Percentiles rank a stretch among this genome's conserved stretches.
Conservation (phyloP, 1,140 invertebrate species). For the Euglossa dilemma region DNA sequence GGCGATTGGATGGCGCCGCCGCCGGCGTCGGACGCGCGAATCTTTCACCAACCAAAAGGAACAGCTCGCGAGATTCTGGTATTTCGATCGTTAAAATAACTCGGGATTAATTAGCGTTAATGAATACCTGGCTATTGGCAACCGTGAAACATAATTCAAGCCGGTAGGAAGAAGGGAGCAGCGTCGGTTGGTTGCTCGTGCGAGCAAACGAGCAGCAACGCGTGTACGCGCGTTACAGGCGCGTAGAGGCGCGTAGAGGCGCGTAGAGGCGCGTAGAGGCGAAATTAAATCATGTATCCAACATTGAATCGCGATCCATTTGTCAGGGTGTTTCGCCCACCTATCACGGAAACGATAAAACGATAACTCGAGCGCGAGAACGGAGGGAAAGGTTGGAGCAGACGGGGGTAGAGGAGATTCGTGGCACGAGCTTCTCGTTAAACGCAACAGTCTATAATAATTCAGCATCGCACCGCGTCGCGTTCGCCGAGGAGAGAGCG, state of each 20-base stretch:
- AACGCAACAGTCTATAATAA: constrained; percentile 48
- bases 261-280: too few relatives aligned
- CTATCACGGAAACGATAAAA: not conserved
- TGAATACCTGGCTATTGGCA: constrained; percentile 74
- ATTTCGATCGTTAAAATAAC: constrained; percentile 63
- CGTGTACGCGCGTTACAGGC: too few relatives aligned
- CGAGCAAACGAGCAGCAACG: not conserved
- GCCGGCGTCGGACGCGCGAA: not conserved
- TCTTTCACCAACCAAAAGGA: constrained; percentile 2
- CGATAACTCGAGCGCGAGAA: too few relatives aligned
- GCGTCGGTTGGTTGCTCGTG: not conserved
- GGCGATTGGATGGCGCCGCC: not conserved
- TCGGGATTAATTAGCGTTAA: constrained; percentile 77
- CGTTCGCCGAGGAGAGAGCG: not conserved
- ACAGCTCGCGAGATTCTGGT: constrained; percentile 6
- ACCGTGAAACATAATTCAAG: constrained; percentile 71
- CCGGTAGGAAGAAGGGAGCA: not conserved
- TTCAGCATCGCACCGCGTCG: constrained; percentile 49
- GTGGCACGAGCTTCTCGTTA: constrained; percentile 43
- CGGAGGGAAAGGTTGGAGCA: too few relatives aligned
- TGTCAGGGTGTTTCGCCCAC: not conserved
- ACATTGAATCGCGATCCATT: not conserved
- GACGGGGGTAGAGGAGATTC: not conserved
- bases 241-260: too few relatives aligned
- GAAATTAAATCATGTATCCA: not conserved